Conservation (phyloP, 2,797 vertebrate genomes). For the Carcharodon carcharias region DNA sequence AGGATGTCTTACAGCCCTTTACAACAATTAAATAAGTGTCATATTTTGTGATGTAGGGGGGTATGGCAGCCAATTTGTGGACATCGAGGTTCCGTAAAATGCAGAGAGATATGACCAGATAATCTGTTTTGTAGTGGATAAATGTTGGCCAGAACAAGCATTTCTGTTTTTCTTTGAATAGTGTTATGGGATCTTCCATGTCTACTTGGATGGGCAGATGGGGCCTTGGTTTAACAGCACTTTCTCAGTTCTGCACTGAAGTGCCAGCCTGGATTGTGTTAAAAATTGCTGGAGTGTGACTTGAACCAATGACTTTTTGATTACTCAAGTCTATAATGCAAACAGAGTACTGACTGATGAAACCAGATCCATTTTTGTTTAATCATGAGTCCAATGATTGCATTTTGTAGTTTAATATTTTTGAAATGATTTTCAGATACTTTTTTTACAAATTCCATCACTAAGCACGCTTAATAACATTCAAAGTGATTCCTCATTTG, state of each 20-base stretch:
- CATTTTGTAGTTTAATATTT: neutral
- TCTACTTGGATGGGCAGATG: neutral
- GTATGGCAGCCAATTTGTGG: neutral
- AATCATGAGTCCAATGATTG: neutral
- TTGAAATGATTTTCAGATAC: neutral
- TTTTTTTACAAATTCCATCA: neutral
- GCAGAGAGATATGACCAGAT: neutral
- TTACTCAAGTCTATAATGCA: neutral
- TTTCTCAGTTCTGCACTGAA: neutral
- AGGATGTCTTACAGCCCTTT: too few species aligned
- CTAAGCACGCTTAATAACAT: neutral
- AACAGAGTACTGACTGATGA: neutral
- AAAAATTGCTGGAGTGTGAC: neutral
- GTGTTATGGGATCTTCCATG: neutral
- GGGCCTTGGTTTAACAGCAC: neutral
- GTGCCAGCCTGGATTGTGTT: neutral
- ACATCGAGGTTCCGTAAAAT: neutral
- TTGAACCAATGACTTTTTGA: neutral
- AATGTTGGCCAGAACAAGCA: neutral
- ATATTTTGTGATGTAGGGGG: neutral
- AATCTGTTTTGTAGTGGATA: neutral
- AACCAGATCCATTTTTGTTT: neutral
- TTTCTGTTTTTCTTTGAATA: neutral
- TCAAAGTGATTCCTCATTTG: neutral
- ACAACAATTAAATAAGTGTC: neutral